A percentile compares a stretch with the other conserved stretches of the same genome.
phyloP scores from a whole-genome alignment of 1,140 invertebrate species.

The Teleopsis dalmanni region DNA sequence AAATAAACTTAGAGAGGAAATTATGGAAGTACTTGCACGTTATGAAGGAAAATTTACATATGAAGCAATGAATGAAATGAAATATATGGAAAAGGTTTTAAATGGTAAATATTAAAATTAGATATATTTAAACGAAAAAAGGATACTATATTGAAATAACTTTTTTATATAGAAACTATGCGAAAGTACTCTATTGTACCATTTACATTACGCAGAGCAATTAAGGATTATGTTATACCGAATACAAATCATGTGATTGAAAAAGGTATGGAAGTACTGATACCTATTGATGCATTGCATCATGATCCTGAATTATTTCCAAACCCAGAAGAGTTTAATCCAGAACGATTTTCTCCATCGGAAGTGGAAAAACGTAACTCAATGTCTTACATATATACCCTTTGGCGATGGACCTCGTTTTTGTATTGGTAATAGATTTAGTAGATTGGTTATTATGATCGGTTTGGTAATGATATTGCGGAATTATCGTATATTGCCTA shows the following conservation, averaged over 20 bases:
- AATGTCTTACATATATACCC: slow-evolving; percentile 52
- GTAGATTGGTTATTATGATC: slow-evolving; percentile 12
- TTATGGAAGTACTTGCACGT: slow-evolving; percentile 42
- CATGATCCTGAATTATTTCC: slow-evolving; percentile 49
- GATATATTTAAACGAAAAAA: no score
- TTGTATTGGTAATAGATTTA: slow-evolving; percentile 22
- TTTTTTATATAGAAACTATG: slow-evolving; percentile 43
- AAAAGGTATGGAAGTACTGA: slow-evolving; percentile 19
- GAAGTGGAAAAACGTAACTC: slow-evolving; percentile 43
- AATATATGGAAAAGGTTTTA: slow-evolving; percentile 50
- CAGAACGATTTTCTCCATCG: slow-evolving; percentile 51
- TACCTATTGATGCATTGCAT: slow-evolving; percentile 56
- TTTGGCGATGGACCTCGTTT: slow-evolving; percentile 50
- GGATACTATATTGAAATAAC: neutral
- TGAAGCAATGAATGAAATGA: slow-evolving; percentile 50
- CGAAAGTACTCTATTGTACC: slow-evolving; percentile 45
- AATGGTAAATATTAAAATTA: slow-evolving; percentile 32
- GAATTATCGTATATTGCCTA: slow-evolving; percentile 11
- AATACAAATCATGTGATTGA: slow-evolving; percentile 30
- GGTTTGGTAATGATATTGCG: slow-evolving; percentile 19
- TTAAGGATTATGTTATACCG: slow-evolving; percentile 30
- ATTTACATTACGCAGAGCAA: slow-evolving; percentile 24
- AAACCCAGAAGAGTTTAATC: slow-evolving; percentile 53
- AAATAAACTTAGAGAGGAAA: slow-evolving; percentile 45
- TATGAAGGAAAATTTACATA: slow-evolving; percentile 49